phyloP scores from a whole-genome alignment of 2,797 vertebrate genomes.

The Crotalus adamanteus region DNA sequence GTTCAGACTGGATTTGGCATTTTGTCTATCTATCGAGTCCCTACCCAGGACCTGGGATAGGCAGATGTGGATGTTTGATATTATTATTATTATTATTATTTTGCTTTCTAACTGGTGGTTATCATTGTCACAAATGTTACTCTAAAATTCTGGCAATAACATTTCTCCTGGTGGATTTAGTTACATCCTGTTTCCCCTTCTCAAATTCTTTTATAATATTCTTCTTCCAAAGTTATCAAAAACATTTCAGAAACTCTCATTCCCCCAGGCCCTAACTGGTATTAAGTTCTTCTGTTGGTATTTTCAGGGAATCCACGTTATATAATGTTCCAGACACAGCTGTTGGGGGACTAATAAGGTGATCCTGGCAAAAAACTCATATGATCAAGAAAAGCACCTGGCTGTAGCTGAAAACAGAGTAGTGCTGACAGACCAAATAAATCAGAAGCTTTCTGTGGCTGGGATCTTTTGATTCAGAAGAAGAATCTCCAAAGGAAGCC shows the following conservation, averaged over 20 bases:
- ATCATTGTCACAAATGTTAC: not conserved
- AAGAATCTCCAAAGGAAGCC: slow-evolving; percentile 10
- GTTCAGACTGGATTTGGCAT: no score
- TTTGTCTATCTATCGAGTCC: no score
- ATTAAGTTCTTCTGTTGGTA: slow-evolving; percentile 31
- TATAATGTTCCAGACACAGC: slow-evolving; percentile 22
- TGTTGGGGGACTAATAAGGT: not conserved
- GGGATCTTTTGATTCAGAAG: slow-evolving; percentile 15
- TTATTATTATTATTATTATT: not conserved
- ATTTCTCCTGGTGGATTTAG: slow-evolving; percentile 17
- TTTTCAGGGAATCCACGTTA: not conserved
- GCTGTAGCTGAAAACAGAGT: slow-evolving; percentile 25
- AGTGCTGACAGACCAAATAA: not conserved
- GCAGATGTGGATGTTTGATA: no score
- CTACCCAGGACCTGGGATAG: no score
- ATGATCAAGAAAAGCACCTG: not conserved
- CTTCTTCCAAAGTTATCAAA: slow-evolving; percentile 26
- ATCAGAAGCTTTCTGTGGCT: slow-evolving; percentile 9
- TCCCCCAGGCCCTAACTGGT: slow-evolving; percentile 14
- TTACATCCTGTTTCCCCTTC: not conserved
- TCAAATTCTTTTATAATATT: slow-evolving; percentile 27
- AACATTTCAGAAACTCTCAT: slow-evolving; percentile 12
- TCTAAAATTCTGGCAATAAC: not conserved
- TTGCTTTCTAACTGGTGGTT: not conserved
- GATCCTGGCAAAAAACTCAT: not conserved